A percentile compares a stretch with the other conserved stretches of the same genome.
Conservation (phyloP, 2,888 invertebrate genomes). For the Branchipolynoe longqiensis region DNA sequence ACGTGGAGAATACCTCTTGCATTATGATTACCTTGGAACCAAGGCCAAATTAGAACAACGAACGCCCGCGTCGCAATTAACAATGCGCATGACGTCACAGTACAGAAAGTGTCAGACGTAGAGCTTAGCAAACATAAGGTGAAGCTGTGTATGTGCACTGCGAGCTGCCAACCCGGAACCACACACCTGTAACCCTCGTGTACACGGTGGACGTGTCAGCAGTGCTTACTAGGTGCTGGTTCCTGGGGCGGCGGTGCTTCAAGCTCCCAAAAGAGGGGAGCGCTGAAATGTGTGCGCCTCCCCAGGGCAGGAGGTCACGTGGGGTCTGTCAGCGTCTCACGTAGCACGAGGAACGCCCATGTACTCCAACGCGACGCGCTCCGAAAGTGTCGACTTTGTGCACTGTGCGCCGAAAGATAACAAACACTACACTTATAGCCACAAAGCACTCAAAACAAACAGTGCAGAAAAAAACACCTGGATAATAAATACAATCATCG, state of each 20-base stretch:
- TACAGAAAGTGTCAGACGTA: background rate
- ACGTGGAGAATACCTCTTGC: background rate
- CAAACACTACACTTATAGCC: too few relatives aligned
- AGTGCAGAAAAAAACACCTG: too few relatives aligned
- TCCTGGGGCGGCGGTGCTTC: background rate
- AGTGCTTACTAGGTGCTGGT: background rate
- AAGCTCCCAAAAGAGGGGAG: background rate
- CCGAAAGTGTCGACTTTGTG: too few relatives aligned
- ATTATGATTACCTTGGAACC: background rate
- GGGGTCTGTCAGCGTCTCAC: background rate
- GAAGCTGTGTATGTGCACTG: background rate
- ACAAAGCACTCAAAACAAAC: too few relatives aligned
- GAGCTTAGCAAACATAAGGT: too few relatives aligned
- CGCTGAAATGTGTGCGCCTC: background rate
- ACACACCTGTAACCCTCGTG: background rate
- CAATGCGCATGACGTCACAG: background rate
- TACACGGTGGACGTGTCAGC: background rate
- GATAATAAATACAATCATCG: too few relatives aligned
- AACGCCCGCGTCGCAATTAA: too few relatives aligned
- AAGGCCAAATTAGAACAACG: background rate
- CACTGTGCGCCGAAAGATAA: too few relatives aligned
- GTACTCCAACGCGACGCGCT: too few relatives aligned
- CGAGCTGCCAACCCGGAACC: constrained; percentile 8
- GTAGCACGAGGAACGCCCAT: too few relatives aligned
- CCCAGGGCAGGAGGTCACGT: background rate